Conservation (phyloP, 2,113 vertebrate genomes). For the Calonectris borealis region DNA sequence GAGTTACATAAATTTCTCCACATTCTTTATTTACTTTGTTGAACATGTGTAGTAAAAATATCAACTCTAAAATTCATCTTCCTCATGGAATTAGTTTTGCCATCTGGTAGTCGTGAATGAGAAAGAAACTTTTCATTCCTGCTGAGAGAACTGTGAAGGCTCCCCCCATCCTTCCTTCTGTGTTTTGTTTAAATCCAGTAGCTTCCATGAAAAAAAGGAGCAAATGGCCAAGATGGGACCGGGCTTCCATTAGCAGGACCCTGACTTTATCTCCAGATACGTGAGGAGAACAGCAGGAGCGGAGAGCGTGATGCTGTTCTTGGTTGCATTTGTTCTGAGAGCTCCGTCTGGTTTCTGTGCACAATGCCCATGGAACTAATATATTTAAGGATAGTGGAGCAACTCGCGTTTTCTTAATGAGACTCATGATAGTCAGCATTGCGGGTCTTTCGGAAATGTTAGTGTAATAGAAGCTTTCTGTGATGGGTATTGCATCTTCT, state of each 20-base stretch:
- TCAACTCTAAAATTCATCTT: slow-evolving; percentile 30
- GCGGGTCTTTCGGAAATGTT: background rate
- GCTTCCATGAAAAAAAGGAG: background rate
- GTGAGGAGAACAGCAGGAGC: background rate
- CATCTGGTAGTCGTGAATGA: slow-evolving; percentile 39
- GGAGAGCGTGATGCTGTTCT: fast-evolving
- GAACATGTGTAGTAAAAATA: slow-evolving; percentile 40
- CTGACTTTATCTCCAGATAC: background rate
- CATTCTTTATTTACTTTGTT: slow-evolving; percentile 35
- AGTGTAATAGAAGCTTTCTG: slow-evolving; percentile 3
- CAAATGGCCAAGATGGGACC: background rate
- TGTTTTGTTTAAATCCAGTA: background rate
- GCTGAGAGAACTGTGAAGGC: background rate
- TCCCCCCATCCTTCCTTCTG: background rate
- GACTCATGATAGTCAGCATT: background rate
- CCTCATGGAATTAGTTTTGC: slow-evolving; percentile 48
- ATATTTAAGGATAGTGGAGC: background rate
- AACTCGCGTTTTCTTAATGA: slow-evolving; percentile 17
- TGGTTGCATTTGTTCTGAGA: background rate
- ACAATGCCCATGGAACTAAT: background rate
- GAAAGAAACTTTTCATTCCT: slow-evolving; percentile 16
- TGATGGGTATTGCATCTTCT: background rate
- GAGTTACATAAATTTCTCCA: slow-evolving; percentile 15
- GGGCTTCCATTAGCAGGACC: background rate
- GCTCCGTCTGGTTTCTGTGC: background rate